Percentiles rank a stretch among this genome's conserved stretches.
Evolutionary conservation across 2,113 vertebrate species (phyloP).

Genomic region (Pterophyllum scalare): DNA sequence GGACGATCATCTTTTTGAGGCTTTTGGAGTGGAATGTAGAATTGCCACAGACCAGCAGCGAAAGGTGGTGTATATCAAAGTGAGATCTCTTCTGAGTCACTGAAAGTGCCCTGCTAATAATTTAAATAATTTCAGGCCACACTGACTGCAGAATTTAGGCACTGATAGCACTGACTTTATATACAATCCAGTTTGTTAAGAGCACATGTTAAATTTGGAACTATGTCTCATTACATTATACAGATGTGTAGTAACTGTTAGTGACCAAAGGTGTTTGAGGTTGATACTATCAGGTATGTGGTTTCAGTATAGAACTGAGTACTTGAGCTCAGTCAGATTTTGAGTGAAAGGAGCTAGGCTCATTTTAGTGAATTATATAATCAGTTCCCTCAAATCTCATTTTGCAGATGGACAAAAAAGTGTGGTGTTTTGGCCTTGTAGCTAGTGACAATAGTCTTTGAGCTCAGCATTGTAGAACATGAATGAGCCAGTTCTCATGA

Average conservation of each 20-base stretch:
- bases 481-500: background rate
- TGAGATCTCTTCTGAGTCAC: background rate
- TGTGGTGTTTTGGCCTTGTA: background rate
- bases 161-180: background rate
- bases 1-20: conserved; percentile 41
- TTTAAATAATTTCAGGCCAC: background rate
- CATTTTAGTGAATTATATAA: background rate
- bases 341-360: background rate
- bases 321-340: background rate
- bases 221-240: background rate
- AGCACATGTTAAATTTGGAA: background rate
- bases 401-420: background rate
- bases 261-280: background rate
- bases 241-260: background rate
- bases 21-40: conserved; percentile 19
- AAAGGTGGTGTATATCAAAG: conserved; percentile 2
- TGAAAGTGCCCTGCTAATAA: background rate
- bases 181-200: background rate
- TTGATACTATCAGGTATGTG: background rate
- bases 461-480: background rate
- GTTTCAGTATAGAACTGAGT: background rate
- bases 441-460: background rate
- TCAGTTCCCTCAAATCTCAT: background rate
- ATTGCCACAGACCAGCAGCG: background rate
- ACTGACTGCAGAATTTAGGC: background rate